Evolutionary conservation across 2,113 vertebrate genomes (phyloP), one percentile per base, ranked within the genome.

Genomic region (Siniperca chuatsi): DNA sequence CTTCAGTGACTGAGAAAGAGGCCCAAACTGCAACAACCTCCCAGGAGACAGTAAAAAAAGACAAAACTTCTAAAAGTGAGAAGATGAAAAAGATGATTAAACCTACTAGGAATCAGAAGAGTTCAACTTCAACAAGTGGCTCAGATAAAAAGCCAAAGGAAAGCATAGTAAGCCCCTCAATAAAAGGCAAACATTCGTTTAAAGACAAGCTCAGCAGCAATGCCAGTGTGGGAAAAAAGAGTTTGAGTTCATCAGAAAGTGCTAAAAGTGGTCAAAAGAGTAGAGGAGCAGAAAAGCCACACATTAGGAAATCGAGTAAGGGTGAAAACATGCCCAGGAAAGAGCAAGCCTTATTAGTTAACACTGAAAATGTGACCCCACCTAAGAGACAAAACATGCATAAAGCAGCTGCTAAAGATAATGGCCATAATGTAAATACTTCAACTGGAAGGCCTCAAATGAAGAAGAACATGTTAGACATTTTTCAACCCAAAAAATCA

Each of bases 401-500:
- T 40, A 79, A 85, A 75, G 20, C 54, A 67, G 25, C 66, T 67
- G 42, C 76, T 33, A 93, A 73, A 29, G 77, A 92, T 8, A 91
- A 90, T 64, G 83, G 83, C 18, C 71, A 90, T 46, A 95, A 94
- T 86, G 81, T 95, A 29, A 92, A 95, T 42, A 87, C 75, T 78
- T 90, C 91, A 81, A 82, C 52, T 5, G 82, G 37, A 44, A 89
- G 87, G 60, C 85, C 91, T 68, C 89, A 81, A 50, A 86, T 93
- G 71, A 95, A 92, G 61, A 95, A 94, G 79, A 93, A 92, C 46
- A 68, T 93, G n/a, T 90, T 89, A 64, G 91, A 92, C 44, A 89
- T 94, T 87, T 87, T 92, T 66, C 82, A 89, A 42, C 69, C 92
- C 18, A 85, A 90, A 66, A 88, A 86, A 79, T 69, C 86, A n/a